Percentiles rank a stretch among this genome's conserved stretches.
phyloP scores from a whole-genome alignment of 2,113 vertebrate species.

The Puma concolor region DNA sequence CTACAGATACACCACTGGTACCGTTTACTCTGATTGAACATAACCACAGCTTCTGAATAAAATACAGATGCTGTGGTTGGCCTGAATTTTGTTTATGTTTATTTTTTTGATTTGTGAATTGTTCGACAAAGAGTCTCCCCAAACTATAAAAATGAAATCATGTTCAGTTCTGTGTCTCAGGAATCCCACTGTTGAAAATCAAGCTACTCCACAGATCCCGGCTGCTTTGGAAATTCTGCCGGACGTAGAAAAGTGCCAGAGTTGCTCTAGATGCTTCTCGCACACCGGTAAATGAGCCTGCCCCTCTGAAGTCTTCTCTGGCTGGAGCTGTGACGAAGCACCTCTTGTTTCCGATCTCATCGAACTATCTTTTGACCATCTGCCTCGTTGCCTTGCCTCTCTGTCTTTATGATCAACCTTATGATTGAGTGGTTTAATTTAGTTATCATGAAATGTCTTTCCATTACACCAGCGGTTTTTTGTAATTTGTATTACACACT shows the following conservation, averaged over 20 bases:
- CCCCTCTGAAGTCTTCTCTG: not conserved
- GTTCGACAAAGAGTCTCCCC: not conserved
- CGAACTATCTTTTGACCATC: not conserved
- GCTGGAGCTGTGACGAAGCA: too few relatives aligned
- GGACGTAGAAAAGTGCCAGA: accelerated
- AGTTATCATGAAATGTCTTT: conserved; percentile 38
- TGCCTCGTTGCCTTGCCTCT: not conserved
- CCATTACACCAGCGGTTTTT: conserved; percentile 19
- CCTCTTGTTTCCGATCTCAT: not conserved
- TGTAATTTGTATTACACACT: conserved; percentile 31
- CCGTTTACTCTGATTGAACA: not conserved
- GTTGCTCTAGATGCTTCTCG: not conserved
- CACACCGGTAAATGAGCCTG: accelerated
- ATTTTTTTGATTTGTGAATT: not conserved
- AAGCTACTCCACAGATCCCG: too few relatives aligned
- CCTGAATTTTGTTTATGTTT: not conserved
- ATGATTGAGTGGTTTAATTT: conserved; percentile 71
- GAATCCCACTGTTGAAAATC: not conserved
- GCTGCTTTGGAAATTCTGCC: not conserved
- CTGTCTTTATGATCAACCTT: conserved; percentile 12
- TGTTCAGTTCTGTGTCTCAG: not conserved
- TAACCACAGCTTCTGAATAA: not conserved
- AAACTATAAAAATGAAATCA: not conserved
- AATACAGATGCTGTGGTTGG: not conserved
- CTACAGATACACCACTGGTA: not conserved